Conservation (phyloP, 1,140 invertebrate genomes). For the Drosophila jambulina region DNA sequence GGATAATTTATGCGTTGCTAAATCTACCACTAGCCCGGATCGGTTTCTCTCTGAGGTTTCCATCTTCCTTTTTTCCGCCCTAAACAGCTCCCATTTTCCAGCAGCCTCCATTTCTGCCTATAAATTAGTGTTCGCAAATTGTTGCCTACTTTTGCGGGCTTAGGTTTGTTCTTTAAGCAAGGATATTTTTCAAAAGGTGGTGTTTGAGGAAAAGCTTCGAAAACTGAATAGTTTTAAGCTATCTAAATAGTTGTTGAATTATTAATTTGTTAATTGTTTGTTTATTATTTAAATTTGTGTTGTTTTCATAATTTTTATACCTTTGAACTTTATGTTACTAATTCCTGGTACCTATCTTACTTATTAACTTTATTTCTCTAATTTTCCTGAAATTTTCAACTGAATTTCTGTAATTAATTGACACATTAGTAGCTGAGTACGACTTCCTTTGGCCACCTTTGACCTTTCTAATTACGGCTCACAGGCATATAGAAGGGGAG, state of each 20-base stretch:
- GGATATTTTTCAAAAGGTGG: neutral
- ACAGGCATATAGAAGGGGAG: neutral
- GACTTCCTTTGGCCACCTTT: constrained; percentile 22
- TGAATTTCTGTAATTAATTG: constrained; percentile 69
- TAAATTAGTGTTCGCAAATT: neutral
- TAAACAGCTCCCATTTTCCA: neutral
- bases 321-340: neutral
- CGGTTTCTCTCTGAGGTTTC: neutral
- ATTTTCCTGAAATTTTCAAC: constrained; percentile 33
- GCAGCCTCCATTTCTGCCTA: neutral
- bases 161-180: neutral
- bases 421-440: constrained; percentile 43
- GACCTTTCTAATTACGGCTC: constrained; percentile 57
- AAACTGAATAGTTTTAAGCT: neutral
- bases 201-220: neutral
- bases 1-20: constrained; percentile 77
- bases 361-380: neutral
- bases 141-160: neutral
- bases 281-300: neutral
- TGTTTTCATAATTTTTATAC: neutral
- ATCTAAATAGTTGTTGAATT: neutral
- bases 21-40: constrained; percentile 28
- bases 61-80: neutral
- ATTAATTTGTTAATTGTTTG: neutral
- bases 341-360: neutral